A percentile compares a stretch with the other conserved stretches of the same genome.
Evolutionary conservation across 2,888 invertebrate species (phyloP).

Genomic region (Lobophora halterata): DNA sequence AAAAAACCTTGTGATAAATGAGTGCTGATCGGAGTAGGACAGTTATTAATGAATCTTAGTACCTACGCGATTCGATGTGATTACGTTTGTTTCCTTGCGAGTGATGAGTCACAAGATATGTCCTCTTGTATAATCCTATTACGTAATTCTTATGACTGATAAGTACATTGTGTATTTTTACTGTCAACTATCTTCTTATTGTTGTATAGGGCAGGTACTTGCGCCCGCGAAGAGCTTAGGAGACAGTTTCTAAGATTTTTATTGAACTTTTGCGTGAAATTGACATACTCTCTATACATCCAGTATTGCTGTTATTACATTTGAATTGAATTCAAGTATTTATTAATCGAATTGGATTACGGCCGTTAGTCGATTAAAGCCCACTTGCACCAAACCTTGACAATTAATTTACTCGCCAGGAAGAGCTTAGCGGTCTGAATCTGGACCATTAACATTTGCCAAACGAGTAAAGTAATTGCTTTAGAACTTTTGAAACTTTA

Average conservation of each 20-base stretch:
- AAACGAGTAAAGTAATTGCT: too few species aligned
- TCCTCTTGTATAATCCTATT: slow-evolving; percentile 46
- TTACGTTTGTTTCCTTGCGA: slow-evolving; percentile 40
- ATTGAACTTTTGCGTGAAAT: slow-evolving; percentile 19
- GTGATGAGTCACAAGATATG: slow-evolving; percentile 64
- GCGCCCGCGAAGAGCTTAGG: slow-evolving; percentile 24
- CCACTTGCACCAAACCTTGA: too few species aligned
- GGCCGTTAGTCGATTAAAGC: too few species aligned
- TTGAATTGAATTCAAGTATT: slow-evolving; percentile 17
- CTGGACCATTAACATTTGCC: too few species aligned
- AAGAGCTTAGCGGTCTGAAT: too few species aligned
- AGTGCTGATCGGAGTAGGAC: slow-evolving; percentile 47
- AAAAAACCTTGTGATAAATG: slow-evolving; percentile 49
- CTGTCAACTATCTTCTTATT: slow-evolving; percentile 34
- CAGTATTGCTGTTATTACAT: slow-evolving; percentile 28
- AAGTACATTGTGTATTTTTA: slow-evolving; percentile 55
- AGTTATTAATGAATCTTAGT: slow-evolving; percentile 39
- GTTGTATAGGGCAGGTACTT: slow-evolving; percentile 32
- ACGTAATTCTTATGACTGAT: slow-evolving; percentile 60
- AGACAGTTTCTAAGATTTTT: slow-evolving; percentile 25
- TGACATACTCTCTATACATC: slow-evolving; percentile 25
- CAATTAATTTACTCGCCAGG: too few species aligned
- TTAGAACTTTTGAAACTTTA: too few species aligned
- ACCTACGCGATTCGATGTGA: slow-evolving; percentile 35
- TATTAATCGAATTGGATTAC: slow-evolving; percentile 1